Base-by-base conservation (phyloP, 2,113 vertebrate species). In the Mesoclemmys tuberculata region DNA sequence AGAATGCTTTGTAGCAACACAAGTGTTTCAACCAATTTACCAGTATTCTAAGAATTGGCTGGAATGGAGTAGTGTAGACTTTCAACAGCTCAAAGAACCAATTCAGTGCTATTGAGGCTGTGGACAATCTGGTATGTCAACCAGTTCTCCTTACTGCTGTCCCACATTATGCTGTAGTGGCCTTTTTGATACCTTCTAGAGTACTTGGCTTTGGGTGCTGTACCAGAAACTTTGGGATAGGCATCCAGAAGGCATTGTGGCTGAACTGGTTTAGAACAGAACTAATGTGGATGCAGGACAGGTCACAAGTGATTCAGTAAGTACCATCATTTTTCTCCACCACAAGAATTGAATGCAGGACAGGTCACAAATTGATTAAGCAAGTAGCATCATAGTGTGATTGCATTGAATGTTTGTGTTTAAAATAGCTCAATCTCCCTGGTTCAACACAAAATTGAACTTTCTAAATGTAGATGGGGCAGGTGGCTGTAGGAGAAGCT, bases 21-120 rank as follows among this genome's bases (percentile, higher is more conserved):
- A 71, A 10, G 10, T 38, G 18, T 38, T 55, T 8, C 18, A 49
- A 68, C 38, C 87, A 19, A 38, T 80, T 2, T 38, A 38, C 84
- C 38, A 56, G 11, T 48, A 8, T 52, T 44, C 79, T 71, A 64
- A 48, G n/a, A 44, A 55, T 31, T 81, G 44, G 31, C 41, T 77
- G 74, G 41, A 77, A 22, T 3, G 74, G 41, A 77, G 22, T 4
- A 31, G 85, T 82, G 19, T 31, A 91, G 83, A 12, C 41, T 88
- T 86, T 0, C 80, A 87, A 79, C 27, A 24, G 2, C 21, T 19
- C 16, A 92, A 44, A 27, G 51, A 88, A 58, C 6, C 29, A 38
- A 1, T 31, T 55, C 16, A 90, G 41, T 14, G 31, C 44, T 2
- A 0, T 0, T 78, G 54, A 85, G 41, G 74, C 52, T 52, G 41